Base-by-base conservation (phyloP, 2,113 vertebrate species). In the Osmerus mordax region DNA sequence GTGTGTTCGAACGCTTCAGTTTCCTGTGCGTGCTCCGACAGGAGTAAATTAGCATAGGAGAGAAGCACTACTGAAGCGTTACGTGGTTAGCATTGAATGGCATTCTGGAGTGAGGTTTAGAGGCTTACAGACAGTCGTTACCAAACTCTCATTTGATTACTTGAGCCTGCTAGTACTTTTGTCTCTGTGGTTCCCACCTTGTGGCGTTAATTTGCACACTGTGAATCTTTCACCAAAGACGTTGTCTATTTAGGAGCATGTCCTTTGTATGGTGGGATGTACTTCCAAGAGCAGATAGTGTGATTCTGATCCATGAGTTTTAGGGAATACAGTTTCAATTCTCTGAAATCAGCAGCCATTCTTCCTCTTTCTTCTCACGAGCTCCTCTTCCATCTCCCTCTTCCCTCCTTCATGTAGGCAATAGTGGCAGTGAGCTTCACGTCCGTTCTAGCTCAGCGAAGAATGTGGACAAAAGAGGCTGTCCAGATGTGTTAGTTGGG, bases 1-100 rank as follows among this genome's bases (percentile, higher is more conserved):
- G 64, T 65, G 54, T 70, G 77, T 77, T 60, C 21, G 25, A 29
- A 68, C 55, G 23, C n/a, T 29, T 53, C 69, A 9, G 15, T 23
- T 19, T 65, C 25, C 2, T 29, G 21, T 7, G 32, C 32, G 61
- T 32, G 61, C 29, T 41, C 67, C n/a, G 68, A 23, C 16, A 65
- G 65, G 47, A 59, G 13, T 32, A 9, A 62, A 65, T 76, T 36
- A 54, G 70, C 58, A 67, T 64, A 64, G 23, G 53, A 69, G 54
- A 63, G 59, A 78, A 69, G 15, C 62, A 2, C 16, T 15, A 5
- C 23, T 62, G 6, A 12, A 16, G 8, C 41, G 52, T 19, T 65
- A 56, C 28, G 67, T 68, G 67, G 23, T 69, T 32, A n/a, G 15
- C 19, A 64, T 64, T 32, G 5, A 64, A 36, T 28, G 7, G 28